Conservation (phyloP, 1,140 invertebrate genomes). For the Spodoptera frugiperda region DNA sequence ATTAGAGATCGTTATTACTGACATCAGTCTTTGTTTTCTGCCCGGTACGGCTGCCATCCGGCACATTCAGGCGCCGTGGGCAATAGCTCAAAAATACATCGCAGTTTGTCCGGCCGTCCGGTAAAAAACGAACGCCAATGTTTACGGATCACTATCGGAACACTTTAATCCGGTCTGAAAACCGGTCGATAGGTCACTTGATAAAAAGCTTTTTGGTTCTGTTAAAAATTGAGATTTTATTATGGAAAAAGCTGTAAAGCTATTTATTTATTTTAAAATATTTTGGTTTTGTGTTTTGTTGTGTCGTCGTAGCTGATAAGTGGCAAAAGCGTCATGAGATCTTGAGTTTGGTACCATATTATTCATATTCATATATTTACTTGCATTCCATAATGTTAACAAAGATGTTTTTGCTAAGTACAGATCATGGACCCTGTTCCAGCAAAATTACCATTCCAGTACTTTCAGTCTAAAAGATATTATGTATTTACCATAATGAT, state of each 20-base stretch:
- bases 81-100: slow-evolving; percentile 30
- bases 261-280: background rate
- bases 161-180: slow-evolving; percentile 38
- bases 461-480: no score
- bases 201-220: slow-evolving; percentile 12
- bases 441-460: no score
- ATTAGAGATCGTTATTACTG: background rate
- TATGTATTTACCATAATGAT: no score
- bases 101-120: slow-evolving; percentile 20
- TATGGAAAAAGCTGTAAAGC: background rate
- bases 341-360: no score
- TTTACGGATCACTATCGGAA: slow-evolving; percentile 37
- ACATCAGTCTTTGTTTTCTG: slow-evolving; percentile 10
- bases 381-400: no score
- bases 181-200: slow-evolving; percentile 21
- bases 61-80: slow-evolving; percentile 15
- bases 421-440: no score
- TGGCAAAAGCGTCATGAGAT: no score
- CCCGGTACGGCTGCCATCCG: background rate
- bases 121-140: slow-evolving; percentile 10
- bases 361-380: no score
- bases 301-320: no score
- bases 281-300: no score
- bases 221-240: background rate
- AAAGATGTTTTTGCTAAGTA: no score